Evolutionary conservation across 1,140 invertebrate genomes (phyloP), one percentile per base, ranked within the genome.

Genomic region (Drosophila yakuba): DNA sequence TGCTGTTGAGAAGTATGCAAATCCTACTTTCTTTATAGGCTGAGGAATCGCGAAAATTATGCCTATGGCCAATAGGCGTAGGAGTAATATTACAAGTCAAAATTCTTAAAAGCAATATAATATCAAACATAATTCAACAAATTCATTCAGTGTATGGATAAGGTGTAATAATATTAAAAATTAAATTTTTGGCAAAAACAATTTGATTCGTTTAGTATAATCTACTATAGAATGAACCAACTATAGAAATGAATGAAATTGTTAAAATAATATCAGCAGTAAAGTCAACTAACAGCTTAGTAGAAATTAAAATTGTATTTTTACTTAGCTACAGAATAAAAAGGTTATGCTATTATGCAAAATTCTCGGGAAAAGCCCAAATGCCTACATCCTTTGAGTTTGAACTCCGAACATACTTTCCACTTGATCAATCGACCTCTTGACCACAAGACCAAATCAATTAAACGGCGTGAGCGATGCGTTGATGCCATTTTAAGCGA

Each of bases 401-500:
- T 10, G 7, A n/a, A 8, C 32, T 32, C 7, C 43, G 28, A 4
- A 47, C 11, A 14, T 11, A 12, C 20, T 20, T 20, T 23, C 14
- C 28, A 15, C 43, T 44, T 20, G 10, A 32, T 39, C 15, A 39
- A 4, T 35, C 7, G 32, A 38, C 41, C 20, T 41, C 11, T 14
- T 32, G 20, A 59, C 72, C 54, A 39, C 48, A 35, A 15, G 32
- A 17, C 10, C 35, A 74, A 75, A 43, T 58, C 50, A 75, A 75
- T 75, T 75, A 66, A n/a, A 11, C 2, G 28, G 32, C 8, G 17
- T 10, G 50, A 3, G 36, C 55, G 36, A 57, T 20, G 32, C 39
- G n/a, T 5, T 14, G 52, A 25, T n/a, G 14, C 25, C n/a, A 32
- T 17, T 20, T 41, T 25, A 10, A 43, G 39, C 14, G 35, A 28